phyloP scores from a whole-genome alignment of 2,113 vertebrate species.

The Callithrix jacchus region DNA sequence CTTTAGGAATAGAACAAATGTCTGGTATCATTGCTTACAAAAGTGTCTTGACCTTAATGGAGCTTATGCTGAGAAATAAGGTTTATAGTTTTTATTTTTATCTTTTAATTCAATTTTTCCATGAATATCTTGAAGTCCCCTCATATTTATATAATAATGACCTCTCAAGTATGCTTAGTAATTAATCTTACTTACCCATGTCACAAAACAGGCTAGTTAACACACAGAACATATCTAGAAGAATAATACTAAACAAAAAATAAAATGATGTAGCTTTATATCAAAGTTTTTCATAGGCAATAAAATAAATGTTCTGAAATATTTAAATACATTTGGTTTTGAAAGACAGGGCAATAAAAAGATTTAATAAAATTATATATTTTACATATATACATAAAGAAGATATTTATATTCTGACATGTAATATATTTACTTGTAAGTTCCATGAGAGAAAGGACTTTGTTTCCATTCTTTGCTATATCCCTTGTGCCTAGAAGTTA shows the following conservation, averaged over 20 bases:
- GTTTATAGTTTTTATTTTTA: background rate
- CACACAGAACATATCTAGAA: conserved; percentile 8
- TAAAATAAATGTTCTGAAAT: conserved; percentile 19
- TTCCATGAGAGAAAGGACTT: background rate
- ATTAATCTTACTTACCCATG: background rate
- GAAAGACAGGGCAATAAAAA: background rate
- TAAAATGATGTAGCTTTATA: background rate
- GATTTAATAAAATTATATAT: background rate
- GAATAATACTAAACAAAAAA: background rate
- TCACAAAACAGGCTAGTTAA: background rate
- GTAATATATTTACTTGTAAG: background rate
- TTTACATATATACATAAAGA: background rate
- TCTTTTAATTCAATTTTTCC: background rate
- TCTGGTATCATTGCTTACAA: background rate
- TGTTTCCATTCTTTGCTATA: background rate
- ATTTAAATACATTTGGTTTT: conserved; percentile 3
- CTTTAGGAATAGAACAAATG: background rate
- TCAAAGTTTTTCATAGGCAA: background rate
- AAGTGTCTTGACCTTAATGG: background rate
- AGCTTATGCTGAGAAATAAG: background rate
- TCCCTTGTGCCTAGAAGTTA: background rate
- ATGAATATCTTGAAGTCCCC: background rate
- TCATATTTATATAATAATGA: background rate
- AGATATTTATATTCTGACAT: background rate
- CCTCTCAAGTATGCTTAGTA: background rate